Conservation (phyloP, 2,888 invertebrate species). For the Drosophila mettleri region DNA sequence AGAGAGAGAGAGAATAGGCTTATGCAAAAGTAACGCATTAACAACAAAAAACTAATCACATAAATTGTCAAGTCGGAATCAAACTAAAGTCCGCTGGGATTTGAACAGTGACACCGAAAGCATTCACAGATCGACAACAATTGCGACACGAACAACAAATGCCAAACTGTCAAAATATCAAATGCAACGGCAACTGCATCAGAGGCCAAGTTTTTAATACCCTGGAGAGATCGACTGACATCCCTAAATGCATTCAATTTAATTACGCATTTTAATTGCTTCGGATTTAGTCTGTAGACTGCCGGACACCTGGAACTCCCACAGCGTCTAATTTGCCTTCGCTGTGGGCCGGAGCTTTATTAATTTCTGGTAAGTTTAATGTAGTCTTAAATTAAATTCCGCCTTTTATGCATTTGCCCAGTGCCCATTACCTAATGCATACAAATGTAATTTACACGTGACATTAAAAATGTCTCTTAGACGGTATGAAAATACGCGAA, state of each 20-base stretch:
- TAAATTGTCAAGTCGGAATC: slow-evolving; percentile 3
- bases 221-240: slow-evolving; percentile 18
- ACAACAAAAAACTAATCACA: slow-evolving; percentile 10
- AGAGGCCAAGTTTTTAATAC: slow-evolving; percentile 22
- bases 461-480: background rate
- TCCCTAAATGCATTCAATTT: slow-evolving; percentile 43
- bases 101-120: slow-evolving; percentile 14
- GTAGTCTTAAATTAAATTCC: slow-evolving; percentile 7
- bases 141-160: slow-evolving; percentile 16
- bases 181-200: slow-evolving; percentile 7
- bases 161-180: slow-evolving; percentile 31
- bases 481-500: background rate
- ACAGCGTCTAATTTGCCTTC: slow-evolving; percentile 16
- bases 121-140: slow-evolving; percentile 17
- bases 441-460: background rate
- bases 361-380: slow-evolving; percentile 33
- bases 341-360: slow-evolving; percentile 14
- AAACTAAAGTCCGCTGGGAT: slow-evolving; percentile 25
- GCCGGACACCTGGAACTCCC: slow-evolving; percentile 24
- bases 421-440: slow-evolving; percentile 1
- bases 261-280: slow-evolving; percentile 58
- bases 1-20: background rate
- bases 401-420: background rate
- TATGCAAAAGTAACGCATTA: slow-evolving; percentile 7
- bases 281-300: slow-evolving; percentile 15